Percentiles rank a stretch among this genome's conserved stretches.
Evolutionary conservation across 2,888 invertebrate species (phyloP).

Genomic region (Latheticus oryzae): DNA sequence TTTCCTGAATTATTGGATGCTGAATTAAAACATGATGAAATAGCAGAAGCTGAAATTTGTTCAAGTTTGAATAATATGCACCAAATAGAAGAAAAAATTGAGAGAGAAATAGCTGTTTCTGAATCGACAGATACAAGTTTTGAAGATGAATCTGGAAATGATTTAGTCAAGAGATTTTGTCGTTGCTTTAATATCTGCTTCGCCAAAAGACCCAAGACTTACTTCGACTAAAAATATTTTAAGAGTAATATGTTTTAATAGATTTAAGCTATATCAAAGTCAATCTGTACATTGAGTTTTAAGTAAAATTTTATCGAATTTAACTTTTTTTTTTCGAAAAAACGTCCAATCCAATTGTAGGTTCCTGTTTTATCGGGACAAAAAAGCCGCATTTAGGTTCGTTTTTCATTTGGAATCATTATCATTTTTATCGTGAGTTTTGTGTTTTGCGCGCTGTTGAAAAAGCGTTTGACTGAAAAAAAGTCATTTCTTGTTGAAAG

Average conservation of each 20-base stretch:
- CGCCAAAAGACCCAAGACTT: constrained; percentile 4
- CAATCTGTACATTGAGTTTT: neutral
- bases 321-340: too few species aligned
- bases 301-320: too few species aligned
- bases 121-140: constrained; percentile 1
- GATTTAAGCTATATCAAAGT: constrained; percentile 5
- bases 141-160: too few species aligned
- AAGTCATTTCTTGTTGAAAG: constrained; percentile 4
- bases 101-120: neutral
- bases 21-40: neutral
- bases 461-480: too few species aligned
- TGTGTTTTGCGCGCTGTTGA: too few species aligned
- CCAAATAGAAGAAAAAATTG: neutral
- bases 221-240: constrained; percentile 16
- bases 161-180: constrained; percentile 1
- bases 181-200: constrained; percentile 15
- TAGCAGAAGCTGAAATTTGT: constrained; percentile 26
- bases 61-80: constrained; percentile 32
- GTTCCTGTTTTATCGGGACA: too few species aligned
- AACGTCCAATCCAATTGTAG: too few species aligned
- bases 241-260: constrained; percentile 11
- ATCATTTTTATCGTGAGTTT: too few species aligned
- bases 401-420: too few species aligned
- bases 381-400: too few species aligned
- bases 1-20: neutral